Conservation (phyloP, 2,113 vertebrate species). For the Pituophis catenifer region DNA sequence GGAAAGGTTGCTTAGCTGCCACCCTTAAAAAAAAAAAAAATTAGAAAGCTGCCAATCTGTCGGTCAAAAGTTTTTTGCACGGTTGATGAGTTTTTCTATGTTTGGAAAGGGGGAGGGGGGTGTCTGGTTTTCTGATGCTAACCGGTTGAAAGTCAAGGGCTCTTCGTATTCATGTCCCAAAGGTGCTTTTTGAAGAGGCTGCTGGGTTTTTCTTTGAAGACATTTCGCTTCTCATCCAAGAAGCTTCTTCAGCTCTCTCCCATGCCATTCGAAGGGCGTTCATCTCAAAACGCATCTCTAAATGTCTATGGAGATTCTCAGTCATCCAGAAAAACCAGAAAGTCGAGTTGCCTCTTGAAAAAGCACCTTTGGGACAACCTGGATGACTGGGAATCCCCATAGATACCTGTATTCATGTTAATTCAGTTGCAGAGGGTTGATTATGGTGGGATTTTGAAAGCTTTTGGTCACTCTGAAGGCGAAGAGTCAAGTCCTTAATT, state of each 20-base stretch:
- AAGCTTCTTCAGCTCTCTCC: too few species aligned
- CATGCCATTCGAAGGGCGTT: too few species aligned
- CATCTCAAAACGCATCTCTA: too few species aligned
- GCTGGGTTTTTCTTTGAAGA: too few species aligned
- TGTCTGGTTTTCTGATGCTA: not conserved
- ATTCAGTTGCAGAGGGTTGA: not conserved
- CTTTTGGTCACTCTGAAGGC: not conserved
- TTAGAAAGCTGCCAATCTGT: not conserved
- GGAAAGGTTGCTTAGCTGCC: not conserved
- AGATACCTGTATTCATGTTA: too few species aligned
- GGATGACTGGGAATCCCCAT: too few species aligned
- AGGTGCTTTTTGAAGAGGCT: too few species aligned
- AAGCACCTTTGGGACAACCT: too few species aligned
- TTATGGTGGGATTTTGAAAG: not conserved
- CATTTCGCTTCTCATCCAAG: too few species aligned
- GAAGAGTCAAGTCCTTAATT: not conserved
- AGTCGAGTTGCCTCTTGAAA: too few species aligned
- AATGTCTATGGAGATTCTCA: too few species aligned
- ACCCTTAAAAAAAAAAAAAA: not conserved
- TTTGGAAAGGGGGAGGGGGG: not conserved
- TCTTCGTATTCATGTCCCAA: not conserved
- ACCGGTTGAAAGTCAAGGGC: not conserved
- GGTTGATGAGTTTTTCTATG: not conserved
- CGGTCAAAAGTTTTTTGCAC: not conserved
- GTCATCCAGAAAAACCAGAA: too few species aligned